Conservation (phyloP, 2,888 invertebrate species). For the Agonum fuliginosum region DNA sequence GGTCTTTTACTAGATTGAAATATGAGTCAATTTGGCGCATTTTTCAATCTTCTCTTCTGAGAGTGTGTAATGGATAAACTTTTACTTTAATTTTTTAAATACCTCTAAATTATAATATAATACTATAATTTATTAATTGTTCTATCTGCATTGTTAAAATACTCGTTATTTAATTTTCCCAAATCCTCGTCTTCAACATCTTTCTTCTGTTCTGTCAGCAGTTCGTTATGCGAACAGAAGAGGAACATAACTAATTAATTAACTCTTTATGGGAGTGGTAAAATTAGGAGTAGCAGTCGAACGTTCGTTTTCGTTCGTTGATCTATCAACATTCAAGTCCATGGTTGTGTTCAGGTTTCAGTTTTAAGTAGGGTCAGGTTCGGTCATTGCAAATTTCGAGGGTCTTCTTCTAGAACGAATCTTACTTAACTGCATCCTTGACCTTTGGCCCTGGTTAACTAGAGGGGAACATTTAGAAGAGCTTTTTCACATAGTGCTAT, state of each 20-base stretch:
- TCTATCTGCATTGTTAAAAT: no score
- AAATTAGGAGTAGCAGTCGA: conserved; percentile 43
- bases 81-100: no score
- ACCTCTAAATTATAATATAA: no score
- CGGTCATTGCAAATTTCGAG: neutral
- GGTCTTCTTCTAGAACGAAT: neutral
- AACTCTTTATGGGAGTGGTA: conserved; percentile 29
- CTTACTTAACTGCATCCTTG: neutral
- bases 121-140: no score
- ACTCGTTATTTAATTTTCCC: no score
- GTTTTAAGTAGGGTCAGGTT: conserved; percentile 12
- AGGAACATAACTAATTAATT: conserved; percentile 35
- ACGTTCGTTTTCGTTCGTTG: conserved; percentile 29
- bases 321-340: conserved; percentile 2
- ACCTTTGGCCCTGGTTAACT: neutral
- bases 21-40: no score
- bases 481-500: no score
- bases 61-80: no score
- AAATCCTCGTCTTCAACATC: neutral
- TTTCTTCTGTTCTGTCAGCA: neutral
- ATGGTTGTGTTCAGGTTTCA: neutral
- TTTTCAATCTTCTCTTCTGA: no score
- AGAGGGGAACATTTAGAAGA: no score
- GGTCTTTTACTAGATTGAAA: no score
- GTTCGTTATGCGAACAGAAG: conserved; percentile 1